Conservation (phyloP, 2,888 invertebrate genomes). For the Autographa gamma region DNA sequence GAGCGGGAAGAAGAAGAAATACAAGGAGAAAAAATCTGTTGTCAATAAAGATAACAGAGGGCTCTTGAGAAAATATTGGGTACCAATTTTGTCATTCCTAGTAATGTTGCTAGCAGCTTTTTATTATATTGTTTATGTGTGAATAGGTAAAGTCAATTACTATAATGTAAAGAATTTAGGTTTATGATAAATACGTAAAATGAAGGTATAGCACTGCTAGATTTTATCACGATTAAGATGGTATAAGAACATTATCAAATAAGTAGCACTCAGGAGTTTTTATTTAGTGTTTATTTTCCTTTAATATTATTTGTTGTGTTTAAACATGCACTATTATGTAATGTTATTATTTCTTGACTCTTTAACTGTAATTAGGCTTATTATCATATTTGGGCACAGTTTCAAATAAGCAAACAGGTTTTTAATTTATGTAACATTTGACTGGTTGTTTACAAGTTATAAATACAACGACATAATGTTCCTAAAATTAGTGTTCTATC, state of each 20-base stretch:
- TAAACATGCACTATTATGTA: neutral
- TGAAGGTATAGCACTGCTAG: slow-evolving; percentile 27
- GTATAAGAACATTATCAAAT: neutral
- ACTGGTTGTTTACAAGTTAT: neutral
- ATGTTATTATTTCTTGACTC: neutral
- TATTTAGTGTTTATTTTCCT: neutral
- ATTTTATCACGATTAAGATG: slow-evolving; percentile 16
- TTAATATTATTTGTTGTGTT: neutral
- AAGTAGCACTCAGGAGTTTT: neutral
- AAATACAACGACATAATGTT: neutral
- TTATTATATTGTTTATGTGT: slow-evolving; percentile 65
- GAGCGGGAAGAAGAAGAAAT: slow-evolving; percentile 90
- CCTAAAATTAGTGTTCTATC: neutral
- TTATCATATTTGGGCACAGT: neutral
- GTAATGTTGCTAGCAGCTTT: slow-evolving; percentile 67
- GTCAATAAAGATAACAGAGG: slow-evolving; percentile 81
- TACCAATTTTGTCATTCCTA: slow-evolving; percentile 74
- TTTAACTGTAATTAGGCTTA: neutral
- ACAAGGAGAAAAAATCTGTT: slow-evolving; percentile 83
- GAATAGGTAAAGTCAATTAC: slow-evolving; percentile 34
- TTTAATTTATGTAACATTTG: neutral
- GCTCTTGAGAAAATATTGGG: slow-evolving; percentile 82
- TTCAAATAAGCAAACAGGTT: neutral
- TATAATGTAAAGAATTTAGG: neutral
- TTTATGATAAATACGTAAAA: slow-evolving; percentile 22